Evolutionary conservation across 2,113 vertebrate genomes (phyloP).

Genomic region (Hemiscyllium ocellatum): DNA sequence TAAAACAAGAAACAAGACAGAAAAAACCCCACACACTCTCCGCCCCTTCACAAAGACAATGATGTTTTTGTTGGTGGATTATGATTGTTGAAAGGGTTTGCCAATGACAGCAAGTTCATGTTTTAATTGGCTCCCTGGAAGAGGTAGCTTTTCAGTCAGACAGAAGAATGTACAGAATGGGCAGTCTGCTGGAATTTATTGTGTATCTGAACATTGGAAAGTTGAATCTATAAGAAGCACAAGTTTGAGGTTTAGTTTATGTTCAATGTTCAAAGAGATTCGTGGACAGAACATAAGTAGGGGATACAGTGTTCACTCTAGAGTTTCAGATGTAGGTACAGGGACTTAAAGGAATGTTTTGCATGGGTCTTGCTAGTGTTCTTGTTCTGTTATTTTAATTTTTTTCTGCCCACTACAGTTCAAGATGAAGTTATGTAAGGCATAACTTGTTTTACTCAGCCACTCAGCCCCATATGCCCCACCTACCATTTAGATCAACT

Average conservation of each 20-base stretch:
- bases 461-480: not conserved
- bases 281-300: not conserved
- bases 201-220: not conserved
- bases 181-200: not conserved
- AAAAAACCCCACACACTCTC: not conserved
- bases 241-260: not conserved
- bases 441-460: not conserved
- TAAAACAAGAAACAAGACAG: not conserved
- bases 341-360: not conserved
- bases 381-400: not conserved
- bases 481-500: not conserved
- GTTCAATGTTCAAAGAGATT: not conserved
- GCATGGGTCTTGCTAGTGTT: not conserved
- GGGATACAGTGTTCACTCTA: not conserved
- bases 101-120: not conserved
- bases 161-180: not conserved
- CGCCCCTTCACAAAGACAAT: not conserved
- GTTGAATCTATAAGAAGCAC: not conserved
- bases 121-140: not conserved
- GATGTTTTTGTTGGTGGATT: not conserved
- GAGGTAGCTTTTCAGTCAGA: not conserved
- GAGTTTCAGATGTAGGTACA: not conserved
- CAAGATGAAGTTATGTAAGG: not conserved
- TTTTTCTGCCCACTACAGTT: not conserved
- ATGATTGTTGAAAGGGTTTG: not conserved